Conservation (phyloP, 2,888 invertebrate species). For the Galerucella nymphaeae region DNA sequence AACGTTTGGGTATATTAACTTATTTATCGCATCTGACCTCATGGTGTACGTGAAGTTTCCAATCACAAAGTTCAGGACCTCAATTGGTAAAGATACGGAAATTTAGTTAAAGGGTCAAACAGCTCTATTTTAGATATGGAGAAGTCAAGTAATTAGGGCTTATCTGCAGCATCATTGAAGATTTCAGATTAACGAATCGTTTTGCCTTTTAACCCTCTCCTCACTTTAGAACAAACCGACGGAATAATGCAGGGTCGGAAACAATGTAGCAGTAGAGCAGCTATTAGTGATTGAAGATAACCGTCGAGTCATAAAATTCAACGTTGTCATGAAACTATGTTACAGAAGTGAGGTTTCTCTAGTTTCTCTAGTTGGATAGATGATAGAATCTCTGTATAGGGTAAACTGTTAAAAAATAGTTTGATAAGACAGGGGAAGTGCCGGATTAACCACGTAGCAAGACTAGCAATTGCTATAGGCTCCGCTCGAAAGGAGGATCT, state of each 20-base stretch:
- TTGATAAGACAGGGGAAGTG: no score
- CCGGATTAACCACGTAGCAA: no score
- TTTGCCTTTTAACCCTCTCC: conserved; percentile 27
- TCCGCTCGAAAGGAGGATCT: no score
- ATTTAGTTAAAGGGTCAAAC: conserved; percentile 21
- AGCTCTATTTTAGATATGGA: conserved; percentile 18
- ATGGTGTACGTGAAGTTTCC: conserved; percentile 18
- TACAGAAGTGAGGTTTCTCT: background rate
- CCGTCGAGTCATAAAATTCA: background rate
- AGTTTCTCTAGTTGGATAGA: background rate
- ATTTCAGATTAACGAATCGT: conserved; percentile 31
- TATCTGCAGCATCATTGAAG: conserved; percentile 25
- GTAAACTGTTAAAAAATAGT: no score
- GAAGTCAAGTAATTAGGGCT: conserved; percentile 29
- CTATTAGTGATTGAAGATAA: background rate
- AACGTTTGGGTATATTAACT: no score
- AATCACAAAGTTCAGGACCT: conserved; percentile 16
- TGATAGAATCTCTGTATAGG: no score
- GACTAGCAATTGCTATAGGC: no score
- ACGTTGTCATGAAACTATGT: background rate
- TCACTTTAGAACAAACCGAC: conserved; percentile 3
- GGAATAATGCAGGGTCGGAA: background rate
- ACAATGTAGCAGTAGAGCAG: background rate
- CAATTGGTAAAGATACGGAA: conserved; percentile 28
- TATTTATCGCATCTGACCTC: no score